Base-by-base conservation (phyloP, 2,113 vertebrate species). In the Atrichornis clamosus region DNA sequence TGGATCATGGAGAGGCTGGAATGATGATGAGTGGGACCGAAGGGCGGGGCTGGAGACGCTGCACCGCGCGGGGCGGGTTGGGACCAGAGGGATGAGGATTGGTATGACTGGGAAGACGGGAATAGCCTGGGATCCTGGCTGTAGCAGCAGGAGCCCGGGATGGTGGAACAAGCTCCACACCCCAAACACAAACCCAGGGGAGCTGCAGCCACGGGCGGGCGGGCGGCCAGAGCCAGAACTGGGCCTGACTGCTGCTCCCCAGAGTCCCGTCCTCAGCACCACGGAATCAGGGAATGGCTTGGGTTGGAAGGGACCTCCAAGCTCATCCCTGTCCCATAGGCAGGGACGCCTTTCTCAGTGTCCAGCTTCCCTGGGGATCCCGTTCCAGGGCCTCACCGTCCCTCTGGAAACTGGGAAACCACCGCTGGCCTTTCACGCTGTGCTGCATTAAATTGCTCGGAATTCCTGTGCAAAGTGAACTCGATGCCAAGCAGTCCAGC, bases 361-460 rank as follows among this genome's bases (percentile, higher is more conserved):
- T 6, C 17, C 68, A 16, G 1, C 28, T 12, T 4, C n/a, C 79
- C 62, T 21, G n/a, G 46, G 13, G 2, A 21, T 11, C 27, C 74
- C 9, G 28, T 41, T 24, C 24, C 74, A 24, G 65, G 0, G 30
- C 24, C 58, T 20, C 39, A 17, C 11, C 37, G 42, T 14, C 63
- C 39, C 30, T 17, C 35, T 32, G 8, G 3, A 6, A 8, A 4
- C 7, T 0, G 26, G 70, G 67, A 16, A 17, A 49, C 35, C 26
- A 2, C 28, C 2, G 0, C 37, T 18, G 0, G 1, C 3, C 28
- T 58, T 37, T 41, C 24, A 2, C 8, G 0, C 1, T 1, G 3
- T 8, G 70, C 39, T 59, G 7, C 32, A 13, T 15, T 9, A 3
- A 9, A 33, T 2, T 20, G 8, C 30, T 33, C 1, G 15, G 22